phyloP scores from a whole-genome alignment of 1,140 invertebrate genomes.

The Eufriesea mexicana region DNA sequence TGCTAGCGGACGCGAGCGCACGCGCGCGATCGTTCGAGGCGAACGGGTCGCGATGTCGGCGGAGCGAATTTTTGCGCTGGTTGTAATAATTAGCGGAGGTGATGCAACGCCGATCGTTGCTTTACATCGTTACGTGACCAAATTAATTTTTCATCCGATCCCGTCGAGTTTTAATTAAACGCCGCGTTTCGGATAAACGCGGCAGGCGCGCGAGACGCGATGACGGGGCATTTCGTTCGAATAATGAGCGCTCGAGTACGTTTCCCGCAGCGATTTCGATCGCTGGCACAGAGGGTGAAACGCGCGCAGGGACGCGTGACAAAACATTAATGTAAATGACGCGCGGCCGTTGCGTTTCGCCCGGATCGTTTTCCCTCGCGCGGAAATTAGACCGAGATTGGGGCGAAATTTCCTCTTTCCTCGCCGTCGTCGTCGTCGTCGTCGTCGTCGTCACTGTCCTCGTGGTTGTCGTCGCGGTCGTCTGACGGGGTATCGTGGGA shows the following conservation, averaged over 20 bases:
- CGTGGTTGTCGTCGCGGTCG: too few relatives aligned
- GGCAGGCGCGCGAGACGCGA: conserved; percentile 13
- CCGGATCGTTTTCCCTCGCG: background rate
- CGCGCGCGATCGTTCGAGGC: background rate
- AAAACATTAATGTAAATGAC: conserved; percentile 34
- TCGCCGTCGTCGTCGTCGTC: too few relatives aligned
- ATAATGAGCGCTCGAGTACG: conserved; percentile 39
- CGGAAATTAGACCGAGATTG: too few relatives aligned
- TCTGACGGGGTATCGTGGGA: background rate
- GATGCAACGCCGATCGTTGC: conserved; percentile 38
- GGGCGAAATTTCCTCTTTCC: background rate
- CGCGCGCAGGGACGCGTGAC: conserved; percentile 13
- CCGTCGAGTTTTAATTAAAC: conserved; percentile 49
- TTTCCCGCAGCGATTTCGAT: conserved; percentile 39
- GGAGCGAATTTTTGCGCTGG: conserved; percentile 14
- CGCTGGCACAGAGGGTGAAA: background rate
- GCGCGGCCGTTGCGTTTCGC: background rate
- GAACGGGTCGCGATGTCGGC: background rate
- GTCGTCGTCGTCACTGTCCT: too few relatives aligned
- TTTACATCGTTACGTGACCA: conserved; percentile 55
- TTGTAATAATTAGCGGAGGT: conserved; percentile 43
- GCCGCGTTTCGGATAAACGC: conserved; percentile 41
- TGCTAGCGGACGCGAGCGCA: background rate
- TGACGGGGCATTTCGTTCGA: conserved; percentile 41
- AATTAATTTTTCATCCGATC: conserved; percentile 51